Percentiles rank a stretch among this genome's conserved stretches.
Conservation (phyloP, 2,888 invertebrate species). For the Standfussiana lucernea region DNA sequence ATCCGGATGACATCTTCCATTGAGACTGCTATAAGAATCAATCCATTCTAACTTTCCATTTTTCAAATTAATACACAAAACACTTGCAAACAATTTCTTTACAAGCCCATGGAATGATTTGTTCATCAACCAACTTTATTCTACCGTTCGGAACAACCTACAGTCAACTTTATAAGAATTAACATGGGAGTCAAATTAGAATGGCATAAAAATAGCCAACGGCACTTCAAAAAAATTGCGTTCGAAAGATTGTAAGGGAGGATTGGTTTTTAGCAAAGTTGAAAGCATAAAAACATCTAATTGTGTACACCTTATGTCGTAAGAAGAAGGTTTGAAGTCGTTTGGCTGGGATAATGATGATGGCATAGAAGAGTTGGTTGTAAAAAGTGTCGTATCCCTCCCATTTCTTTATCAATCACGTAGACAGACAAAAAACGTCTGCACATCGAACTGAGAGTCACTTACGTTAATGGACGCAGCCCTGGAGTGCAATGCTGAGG, state of each 20-base stretch:
- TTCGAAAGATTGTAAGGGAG: conserved; percentile 67
- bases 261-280: conserved; percentile 63
- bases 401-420: conserved; percentile 89
- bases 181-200: conserved; percentile 25
- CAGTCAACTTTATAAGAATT: conserved; percentile 17
- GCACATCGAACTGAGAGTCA: conserved; percentile 87
- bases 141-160: not conserved
- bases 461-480: conserved; percentile 87
- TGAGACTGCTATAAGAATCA: conserved; percentile 43
- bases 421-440: conserved; percentile 86
- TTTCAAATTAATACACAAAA: conserved; percentile 71
- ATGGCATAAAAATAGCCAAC: conserved; percentile 16
- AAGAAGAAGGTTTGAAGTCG: conserved; percentile 55
- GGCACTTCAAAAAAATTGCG: conserved; percentile 48
- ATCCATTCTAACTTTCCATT: conserved; percentile 68
- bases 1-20: conserved; percentile 1
- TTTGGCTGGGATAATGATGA: conserved; percentile 16
- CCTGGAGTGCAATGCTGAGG: conserved; percentile 71
- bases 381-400: conserved; percentile 84
- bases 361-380: conserved; percentile 65
- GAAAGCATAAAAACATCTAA: not conserved
- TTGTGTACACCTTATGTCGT: conserved; percentile 27
- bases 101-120: conserved; percentile 71
- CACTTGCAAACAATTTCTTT: conserved; percentile 76
- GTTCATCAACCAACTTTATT: conserved; percentile 68